Evolutionary conservation across 1,140 invertebrate species (phyloP).

Genomic region (Leptinotarsa defecta): DNA sequence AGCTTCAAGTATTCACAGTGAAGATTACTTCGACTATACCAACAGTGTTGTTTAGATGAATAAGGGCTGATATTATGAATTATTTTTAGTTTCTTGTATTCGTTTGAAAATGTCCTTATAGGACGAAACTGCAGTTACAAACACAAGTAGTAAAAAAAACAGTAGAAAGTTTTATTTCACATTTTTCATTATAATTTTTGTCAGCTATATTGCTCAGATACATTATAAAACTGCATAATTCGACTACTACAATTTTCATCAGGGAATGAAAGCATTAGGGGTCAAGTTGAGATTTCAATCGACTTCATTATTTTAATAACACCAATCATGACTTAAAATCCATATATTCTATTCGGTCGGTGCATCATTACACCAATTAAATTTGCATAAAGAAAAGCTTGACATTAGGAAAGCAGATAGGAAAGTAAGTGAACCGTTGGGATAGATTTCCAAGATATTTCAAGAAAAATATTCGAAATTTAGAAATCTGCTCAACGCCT

Average conservation of each 20-base stretch:
- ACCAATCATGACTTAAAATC: not conserved
- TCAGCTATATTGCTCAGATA: too few relatives aligned
- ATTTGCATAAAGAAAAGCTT: not conserved
- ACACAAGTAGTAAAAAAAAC: too few relatives aligned
- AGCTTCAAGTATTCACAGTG: too few relatives aligned
- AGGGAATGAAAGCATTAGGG: not conserved
- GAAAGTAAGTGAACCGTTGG: not conserved
- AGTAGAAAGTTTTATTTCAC: too few relatives aligned
- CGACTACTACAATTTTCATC: not conserved
- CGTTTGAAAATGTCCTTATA: too few relatives aligned
- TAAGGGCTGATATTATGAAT: too few relatives aligned
- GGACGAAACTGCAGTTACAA: too few relatives aligned
- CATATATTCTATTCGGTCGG: not conserved
- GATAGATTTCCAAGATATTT: not conserved
- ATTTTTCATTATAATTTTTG: too few relatives aligned
- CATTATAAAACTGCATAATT: too few relatives aligned
- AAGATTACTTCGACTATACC: too few relatives aligned
- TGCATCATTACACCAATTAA: not conserved
- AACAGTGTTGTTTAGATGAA: too few relatives aligned
- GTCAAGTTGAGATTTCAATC: conserved; percentile 1
- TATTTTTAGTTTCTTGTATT: too few relatives aligned
- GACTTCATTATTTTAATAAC: conserved; percentile 1
- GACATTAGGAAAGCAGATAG: not conserved
- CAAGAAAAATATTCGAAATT: not conserved
- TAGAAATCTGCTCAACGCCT: not conserved